Percentiles rank a stretch among this genome's conserved stretches.
phyloP scores from a whole-genome alignment of 2,797 vertebrate species.

The Carapus acus region DNA sequence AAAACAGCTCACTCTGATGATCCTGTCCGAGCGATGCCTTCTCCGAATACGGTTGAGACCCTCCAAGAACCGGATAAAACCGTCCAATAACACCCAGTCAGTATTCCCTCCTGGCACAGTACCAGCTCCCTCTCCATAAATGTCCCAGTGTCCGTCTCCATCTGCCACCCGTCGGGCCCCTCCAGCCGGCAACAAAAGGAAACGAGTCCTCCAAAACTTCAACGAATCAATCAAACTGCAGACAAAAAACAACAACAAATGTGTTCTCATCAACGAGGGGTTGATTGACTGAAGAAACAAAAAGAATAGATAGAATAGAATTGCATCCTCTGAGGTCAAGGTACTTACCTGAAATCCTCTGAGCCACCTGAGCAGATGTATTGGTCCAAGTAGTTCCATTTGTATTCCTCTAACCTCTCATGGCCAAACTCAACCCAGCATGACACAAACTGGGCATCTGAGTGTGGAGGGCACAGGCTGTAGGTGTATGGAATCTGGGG shows the following conservation, averaged over 20 bases:
- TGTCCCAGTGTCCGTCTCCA: conserved; percentile 86
- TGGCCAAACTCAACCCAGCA: conserved; percentile 99
- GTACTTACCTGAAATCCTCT: conserved; percentile 98
- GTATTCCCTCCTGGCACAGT: conserved; percentile 66
- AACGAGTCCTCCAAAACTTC: conserved; percentile 97
- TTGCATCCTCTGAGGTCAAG: no score
- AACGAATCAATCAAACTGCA: conserved; percentile 90
- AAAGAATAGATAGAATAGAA: no score
- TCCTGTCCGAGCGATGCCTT: conserved; percentile 90
- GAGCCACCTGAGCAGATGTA: conserved; percentile 97
- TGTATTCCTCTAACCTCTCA: conserved; percentile 95
- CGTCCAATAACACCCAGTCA: conserved; percentile 88
- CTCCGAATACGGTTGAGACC: conserved; percentile 94
- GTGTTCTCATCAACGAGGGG: neutral
- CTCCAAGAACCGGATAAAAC: conserved; percentile 94
- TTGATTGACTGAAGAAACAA: no score
- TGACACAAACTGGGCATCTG: conserved; percentile 85
- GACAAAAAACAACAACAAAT: neutral
- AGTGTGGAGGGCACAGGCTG: conserved; percentile 91
- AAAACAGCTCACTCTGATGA: conserved; percentile 87
- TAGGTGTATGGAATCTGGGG: conserved; percentile 95
- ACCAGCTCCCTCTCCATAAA: conserved; percentile 83
- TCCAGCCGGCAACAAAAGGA: conserved; percentile 89
- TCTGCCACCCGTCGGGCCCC: conserved; percentile 90
- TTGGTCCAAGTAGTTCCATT: conserved; percentile 99